Evolutionary conservation across 2,888 invertebrate species (phyloP), one percentile per base, ranked within the genome.

Genomic region (Oscheius sp.): DNA sequence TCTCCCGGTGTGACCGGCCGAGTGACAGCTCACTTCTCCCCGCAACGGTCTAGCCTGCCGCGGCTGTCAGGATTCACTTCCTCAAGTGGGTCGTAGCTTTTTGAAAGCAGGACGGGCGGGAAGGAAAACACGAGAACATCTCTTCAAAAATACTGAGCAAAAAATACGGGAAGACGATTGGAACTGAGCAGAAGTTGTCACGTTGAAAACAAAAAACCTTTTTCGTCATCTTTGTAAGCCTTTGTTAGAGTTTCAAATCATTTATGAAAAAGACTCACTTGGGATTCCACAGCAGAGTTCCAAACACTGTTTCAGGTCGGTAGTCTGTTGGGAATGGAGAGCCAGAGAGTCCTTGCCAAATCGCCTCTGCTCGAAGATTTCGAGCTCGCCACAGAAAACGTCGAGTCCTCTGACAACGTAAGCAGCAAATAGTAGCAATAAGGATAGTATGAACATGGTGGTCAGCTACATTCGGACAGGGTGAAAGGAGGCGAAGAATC

Each of bases 231-330:
- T 21, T 21, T 21, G 21, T 21, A 21, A 21, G 21, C 21, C 21
- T 21, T 21, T 21, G 21, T 21, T 21, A 21, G 21, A 21, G 21
- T 21, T 21, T 21, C 21, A 21, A 21, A 21, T 21, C 21, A 21
- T 21, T 21, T 21, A 21, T 21, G 21, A 21, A 21, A 21, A 21
- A 21, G 21, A 82, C 85, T 78, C 53, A 86, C 86, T 82, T 13
- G 80, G 80, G 59, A 86, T 81, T 13, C 76, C 76, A 71, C 86
- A 86, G 63, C 86, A 86, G 9, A 79, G 73, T 55, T 84, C 79
- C 32, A 86, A 57, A 75, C 86, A 86, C 68, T 84, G 82, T 73
- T 85, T 85, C 74, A 86, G 66, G 74, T 86, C 85, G 37, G 47
- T 47, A 9, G 84, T 85, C 37, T 71, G 79, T 48, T 82, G 86